Evolutionary conservation across 2,888 invertebrate genomes (phyloP).

Genomic region (Lutraria lutraria): DNA sequence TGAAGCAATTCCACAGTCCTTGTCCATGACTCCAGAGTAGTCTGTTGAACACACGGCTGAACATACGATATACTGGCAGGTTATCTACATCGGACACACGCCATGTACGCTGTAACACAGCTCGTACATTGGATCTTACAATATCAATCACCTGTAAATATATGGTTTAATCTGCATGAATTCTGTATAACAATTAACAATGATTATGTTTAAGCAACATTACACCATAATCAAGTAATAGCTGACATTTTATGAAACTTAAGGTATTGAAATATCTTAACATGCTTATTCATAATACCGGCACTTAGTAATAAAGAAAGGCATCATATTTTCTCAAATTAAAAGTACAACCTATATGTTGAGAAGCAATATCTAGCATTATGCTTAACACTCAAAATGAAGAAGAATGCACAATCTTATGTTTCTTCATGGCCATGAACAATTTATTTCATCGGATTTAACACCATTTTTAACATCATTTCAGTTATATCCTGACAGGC

Average conservation of each 20-base stretch:
- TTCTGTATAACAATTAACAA: not conserved
- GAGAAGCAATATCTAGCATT: no score
- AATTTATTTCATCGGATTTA: no score
- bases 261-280: not conserved
- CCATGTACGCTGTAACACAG: constrained; percentile 84
- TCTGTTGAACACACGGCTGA: constrained; percentile 85
- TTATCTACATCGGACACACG: constrained; percentile 82
- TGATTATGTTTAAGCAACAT: no score
- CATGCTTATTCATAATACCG: not conserved
- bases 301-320: not conserved
- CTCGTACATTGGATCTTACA: constrained; percentile 85
- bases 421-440: not conserved
- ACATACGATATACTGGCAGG: constrained; percentile 84
- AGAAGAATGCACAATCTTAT: not conserved
- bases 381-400: not conserved
- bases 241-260: not conserved
- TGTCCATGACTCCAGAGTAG: constrained; percentile 87
- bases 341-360: no score
- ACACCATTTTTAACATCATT: no score
- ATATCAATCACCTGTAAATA: constrained; percentile 85
- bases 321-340: not conserved
- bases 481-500: no score
- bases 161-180: not conserved
- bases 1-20: constrained; percentile 86
- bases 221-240: not conserved